These are phyloP conservation scores for Heloderma charlesbogerti DNA, from an alignment of 2,113 vertebrate species.

Conservation along the genomic window DNA sequence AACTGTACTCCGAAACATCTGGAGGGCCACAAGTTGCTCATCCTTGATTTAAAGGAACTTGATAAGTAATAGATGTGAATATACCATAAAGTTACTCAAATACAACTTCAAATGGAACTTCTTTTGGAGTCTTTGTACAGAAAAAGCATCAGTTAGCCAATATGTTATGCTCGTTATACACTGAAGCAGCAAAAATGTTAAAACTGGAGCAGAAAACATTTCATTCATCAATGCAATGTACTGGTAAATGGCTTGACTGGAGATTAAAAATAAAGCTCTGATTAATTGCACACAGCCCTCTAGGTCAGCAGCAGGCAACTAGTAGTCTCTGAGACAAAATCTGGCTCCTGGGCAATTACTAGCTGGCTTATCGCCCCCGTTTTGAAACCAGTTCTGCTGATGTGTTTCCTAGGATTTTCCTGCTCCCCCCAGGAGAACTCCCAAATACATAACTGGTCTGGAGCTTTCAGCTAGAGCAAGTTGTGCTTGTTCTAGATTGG, in stretches of 20 bases:
- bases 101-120: background rate
- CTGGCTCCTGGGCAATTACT: background rate
- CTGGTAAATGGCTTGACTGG: background rate
- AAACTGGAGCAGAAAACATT: background rate
- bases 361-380: background rate
- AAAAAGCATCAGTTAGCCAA: background rate
- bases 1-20: no score
- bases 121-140: background rate
- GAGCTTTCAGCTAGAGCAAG: background rate
- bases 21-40: no score
- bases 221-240: background rate
- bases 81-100: background rate
- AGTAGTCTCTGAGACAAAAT: background rate
- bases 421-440: background rate
- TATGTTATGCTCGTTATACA: background rate
- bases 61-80: slow-evolving; percentile 13
- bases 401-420: background rate
- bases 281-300: background rate
- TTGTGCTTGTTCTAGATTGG: background rate
- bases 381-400: background rate
- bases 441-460: background rate
- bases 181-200: slow-evolving; percentile 12
- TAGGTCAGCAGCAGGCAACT: background rate
- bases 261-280: background rate
- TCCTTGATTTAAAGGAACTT: background rate